phyloP scores from a whole-genome alignment of 2,888 invertebrate species.

The Microctonus hyperodae region DNA sequence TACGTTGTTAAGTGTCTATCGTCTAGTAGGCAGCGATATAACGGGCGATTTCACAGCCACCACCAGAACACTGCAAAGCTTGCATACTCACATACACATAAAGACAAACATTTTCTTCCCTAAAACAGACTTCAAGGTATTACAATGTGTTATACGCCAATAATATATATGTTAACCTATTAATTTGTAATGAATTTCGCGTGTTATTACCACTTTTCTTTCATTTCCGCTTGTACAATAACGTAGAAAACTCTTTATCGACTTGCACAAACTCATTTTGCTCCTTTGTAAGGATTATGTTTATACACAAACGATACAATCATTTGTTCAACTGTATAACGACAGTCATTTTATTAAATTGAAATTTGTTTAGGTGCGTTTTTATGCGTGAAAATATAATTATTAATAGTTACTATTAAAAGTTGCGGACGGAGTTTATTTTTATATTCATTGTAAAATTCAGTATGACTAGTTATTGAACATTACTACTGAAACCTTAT shows the following conservation, averaged over 20 bases:
- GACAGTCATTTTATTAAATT: neutral
- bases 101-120: neutral
- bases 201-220: constrained; percentile 8
- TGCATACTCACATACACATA: neutral
- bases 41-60: neutral
- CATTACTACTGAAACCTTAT: too few relatives aligned
- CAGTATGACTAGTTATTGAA: too few relatives aligned
- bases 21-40: neutral
- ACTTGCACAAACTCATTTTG: neutral
- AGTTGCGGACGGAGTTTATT: neutral
- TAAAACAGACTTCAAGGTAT: neutral
- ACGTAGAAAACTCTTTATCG: neutral
- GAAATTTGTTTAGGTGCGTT: neutral
- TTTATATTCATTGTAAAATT: too few relatives aligned
- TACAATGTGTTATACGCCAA: neutral
- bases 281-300: neutral
- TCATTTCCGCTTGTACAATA: neutral
- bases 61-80: neutral
- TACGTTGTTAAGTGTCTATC: neutral
- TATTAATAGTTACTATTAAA: neutral
- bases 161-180: neutral
- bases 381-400: neutral
- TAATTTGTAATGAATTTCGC: neutral
- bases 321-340: neutral
- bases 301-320: neutral